Evolutionary conservation across 2,888 invertebrate species (phyloP), one percentile per base, ranked within the genome.

Genomic region (Diadegma fenestrale): DNA sequence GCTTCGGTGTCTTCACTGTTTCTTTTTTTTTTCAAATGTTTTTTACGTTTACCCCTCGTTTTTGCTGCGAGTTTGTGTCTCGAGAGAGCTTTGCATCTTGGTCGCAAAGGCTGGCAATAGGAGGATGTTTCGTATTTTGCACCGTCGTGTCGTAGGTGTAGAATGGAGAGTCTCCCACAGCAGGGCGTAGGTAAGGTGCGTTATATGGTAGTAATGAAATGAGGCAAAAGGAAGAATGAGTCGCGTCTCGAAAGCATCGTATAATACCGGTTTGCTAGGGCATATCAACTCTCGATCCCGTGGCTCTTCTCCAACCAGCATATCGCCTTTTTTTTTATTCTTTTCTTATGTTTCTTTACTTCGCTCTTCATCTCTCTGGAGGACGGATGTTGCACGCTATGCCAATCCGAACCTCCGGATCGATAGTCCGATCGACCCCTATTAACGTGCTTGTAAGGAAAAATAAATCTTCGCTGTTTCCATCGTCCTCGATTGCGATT

Each of bases 181-280:
- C 19, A 72, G 45, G 76, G 41, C 64, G 54, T 72, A 69, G 75
- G 69, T 48, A 73, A 71, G 14, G 66, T 68, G 76, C 73, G 78
- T 72, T 76, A 68, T 78, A 80, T 82, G 83, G 76, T 73, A 83
- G 81, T 83, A 80, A 84, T 81, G 77, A 82, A 84, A 68, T 68
- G 66, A 80, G 75, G 75, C 75, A 75, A 68, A 76, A 82, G 69
- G 78, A 86, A 81, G 82, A 77, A 88, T 83, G 71, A 81, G 63
- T 45, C 75, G 87, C 80, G 86, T 80, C 82, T 80, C 76, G 51
- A 30, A 76, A 72, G 77, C 80, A 80, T 87, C 84, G 87, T 86
- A 87, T 87, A 87, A 88, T 88, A 88, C 88, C 88, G 88, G 88
- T 88, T 88, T 88, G 79, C 66, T 86, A 82, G 82, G 78, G 73